These are phyloP conservation scores for Artibeus lituratus DNA, from an alignment of 2,797 vertebrate species.

Conservation along the genomic window DNA sequence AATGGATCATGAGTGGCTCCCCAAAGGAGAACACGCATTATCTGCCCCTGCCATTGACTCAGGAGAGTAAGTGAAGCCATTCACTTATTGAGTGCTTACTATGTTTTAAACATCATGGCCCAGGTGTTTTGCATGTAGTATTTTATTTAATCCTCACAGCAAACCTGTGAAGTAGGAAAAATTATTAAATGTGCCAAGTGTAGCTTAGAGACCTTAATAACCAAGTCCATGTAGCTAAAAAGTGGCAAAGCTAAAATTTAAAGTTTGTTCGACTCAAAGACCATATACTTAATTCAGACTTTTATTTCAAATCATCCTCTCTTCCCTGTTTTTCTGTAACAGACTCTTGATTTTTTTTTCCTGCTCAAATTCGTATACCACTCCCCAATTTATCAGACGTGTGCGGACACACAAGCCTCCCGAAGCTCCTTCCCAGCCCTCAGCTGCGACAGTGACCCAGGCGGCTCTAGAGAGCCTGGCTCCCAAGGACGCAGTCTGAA, in stretches of 20 bases:
- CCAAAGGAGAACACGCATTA: background rate
- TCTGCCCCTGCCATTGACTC: background rate
- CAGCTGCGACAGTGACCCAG: background rate
- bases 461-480: background rate
- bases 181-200: background rate
- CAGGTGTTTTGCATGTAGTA: background rate
- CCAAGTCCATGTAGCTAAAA: conserved; percentile 11
- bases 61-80: background rate
- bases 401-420: background rate
- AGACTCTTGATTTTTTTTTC: background rate
- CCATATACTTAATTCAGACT: background rate
- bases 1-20: background rate
- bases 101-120: background rate
- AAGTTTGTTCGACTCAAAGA: background rate
- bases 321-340: background rate
- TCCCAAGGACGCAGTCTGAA: background rate
- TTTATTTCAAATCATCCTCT: background rate
- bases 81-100: background rate
- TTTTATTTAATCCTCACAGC: background rate
- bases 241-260: background rate
- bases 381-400: background rate
- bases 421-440: background rate
- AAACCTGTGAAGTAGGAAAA: background rate
- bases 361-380: background rate
- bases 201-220: background rate